Evolutionary conservation across 1,140 invertebrate species (phyloP).

Genomic region (Kradibia gibbosae): DNA sequence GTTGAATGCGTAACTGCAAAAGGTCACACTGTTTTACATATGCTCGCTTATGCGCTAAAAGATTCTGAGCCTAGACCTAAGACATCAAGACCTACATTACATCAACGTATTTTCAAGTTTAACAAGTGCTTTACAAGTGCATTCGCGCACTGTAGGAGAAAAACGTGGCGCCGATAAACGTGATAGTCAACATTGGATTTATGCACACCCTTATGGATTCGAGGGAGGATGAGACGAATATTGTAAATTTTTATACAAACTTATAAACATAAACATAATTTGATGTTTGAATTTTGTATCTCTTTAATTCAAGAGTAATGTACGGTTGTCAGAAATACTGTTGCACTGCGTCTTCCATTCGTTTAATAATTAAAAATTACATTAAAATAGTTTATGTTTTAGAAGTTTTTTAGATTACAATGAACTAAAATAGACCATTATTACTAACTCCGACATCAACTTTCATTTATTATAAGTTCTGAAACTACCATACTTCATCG

Average conservation of each 20-base stretch:
- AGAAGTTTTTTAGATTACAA: too few relatives aligned
- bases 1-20: constrained; percentile 1
- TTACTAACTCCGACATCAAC: neutral
- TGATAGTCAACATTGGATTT: neutral
- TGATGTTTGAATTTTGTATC: neutral
- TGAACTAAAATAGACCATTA: too few relatives aligned
- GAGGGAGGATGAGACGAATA: neutral
- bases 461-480: too few relatives aligned
- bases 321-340: neutral
- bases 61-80: neutral
- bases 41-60: neutral
- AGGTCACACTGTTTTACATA: neutral
- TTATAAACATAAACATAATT: neutral
- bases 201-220: neutral
- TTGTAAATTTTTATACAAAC: neutral
- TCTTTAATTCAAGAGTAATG: neutral
- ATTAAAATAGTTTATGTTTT: too few relatives aligned
- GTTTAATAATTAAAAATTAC: too few relatives aligned
- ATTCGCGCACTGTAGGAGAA: neutral
- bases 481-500: neutral
- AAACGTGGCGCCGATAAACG: neutral
- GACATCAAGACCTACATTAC: neutral
- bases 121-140: neutral
- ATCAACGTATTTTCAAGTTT: constrained; percentile 14
- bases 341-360: too few relatives aligned